phyloP scores from a whole-genome alignment of 2,888 invertebrate genomes.

The Agrotis exclamationis region DNA sequence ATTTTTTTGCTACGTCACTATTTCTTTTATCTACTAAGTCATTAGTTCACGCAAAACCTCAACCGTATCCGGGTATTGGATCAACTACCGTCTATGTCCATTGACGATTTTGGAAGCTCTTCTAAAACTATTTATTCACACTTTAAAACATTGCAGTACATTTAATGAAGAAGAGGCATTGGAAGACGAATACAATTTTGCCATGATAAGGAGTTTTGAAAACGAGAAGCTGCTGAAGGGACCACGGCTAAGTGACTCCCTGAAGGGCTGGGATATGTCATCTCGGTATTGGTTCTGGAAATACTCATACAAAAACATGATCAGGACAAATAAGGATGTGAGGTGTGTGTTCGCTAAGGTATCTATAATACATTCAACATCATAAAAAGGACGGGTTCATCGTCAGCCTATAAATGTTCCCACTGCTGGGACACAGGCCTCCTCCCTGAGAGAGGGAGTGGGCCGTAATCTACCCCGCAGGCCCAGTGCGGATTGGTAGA shows the following conservation, averaged over 20 bases:
- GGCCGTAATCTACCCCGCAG: too few relatives aligned
- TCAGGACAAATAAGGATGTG: conserved; percentile 77
- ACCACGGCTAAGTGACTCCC: conserved; percentile 94
- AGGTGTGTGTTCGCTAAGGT: conserved; percentile 69
- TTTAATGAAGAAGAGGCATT: conserved; percentile 72
- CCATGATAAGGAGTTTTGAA: conserved; percentile 94
- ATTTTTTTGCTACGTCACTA: too few relatives aligned
- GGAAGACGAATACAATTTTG: conserved; percentile 92
- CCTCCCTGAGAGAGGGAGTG: too few relatives aligned
- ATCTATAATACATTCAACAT: conserved; percentile 8
- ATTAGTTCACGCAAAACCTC: too few relatives aligned
- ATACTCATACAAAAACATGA: conserved; percentile 92
- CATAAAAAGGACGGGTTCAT: too few relatives aligned
- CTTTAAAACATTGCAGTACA: conserved; percentile 63
- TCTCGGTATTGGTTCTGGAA: conserved; percentile 97
- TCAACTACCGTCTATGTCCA: not conserved
- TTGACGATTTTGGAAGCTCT: not conserved
- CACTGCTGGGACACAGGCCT: too few relatives aligned
- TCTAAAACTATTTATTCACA: not conserved
- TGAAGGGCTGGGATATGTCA: conserved; percentile 96
- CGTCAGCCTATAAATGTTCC: too few relatives aligned
- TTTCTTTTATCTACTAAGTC: too few relatives aligned
- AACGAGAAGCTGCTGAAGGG: conserved; percentile 94
- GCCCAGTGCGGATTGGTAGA: too few relatives aligned
- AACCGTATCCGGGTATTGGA: too few relatives aligned